phyloP scores from a whole-genome alignment of 1,140 invertebrate species.

The Platyscapa corneri region DNA sequence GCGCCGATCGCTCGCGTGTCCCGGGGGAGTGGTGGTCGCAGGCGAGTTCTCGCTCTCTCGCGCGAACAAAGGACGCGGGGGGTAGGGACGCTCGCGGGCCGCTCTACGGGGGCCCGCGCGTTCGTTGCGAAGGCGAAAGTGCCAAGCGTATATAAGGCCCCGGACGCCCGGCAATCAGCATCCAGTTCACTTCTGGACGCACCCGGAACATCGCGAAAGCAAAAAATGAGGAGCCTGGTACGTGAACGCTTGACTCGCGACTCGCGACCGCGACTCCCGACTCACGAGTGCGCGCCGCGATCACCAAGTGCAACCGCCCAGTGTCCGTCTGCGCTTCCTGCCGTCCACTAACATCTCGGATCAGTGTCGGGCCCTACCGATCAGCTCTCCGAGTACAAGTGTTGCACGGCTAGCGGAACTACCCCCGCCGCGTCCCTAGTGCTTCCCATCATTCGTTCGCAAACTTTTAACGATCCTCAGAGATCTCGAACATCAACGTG shows the following conservation, averaged over 20 bases:
- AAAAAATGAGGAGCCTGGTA: slow-evolving; percentile 74
- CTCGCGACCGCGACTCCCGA: no score
- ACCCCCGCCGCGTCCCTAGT: background rate
- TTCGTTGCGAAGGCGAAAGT: slow-evolving; percentile 73
- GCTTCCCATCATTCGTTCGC: background rate
- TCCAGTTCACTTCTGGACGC: slow-evolving; percentile 83
- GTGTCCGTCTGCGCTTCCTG: background rate
- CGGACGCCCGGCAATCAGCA: slow-evolving; percentile 78
- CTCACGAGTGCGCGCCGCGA: slow-evolving; percentile 1
- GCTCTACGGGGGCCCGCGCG: slow-evolving; percentile 60
- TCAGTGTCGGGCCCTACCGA: background rate
- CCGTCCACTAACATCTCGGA: background rate
- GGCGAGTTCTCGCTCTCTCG: background rate
- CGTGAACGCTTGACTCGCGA: slow-evolving; percentile 53
- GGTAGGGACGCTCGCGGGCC: slow-evolving; percentile 53
- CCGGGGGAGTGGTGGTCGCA: slow-evolving; percentile 52
- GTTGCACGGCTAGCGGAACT: background rate
- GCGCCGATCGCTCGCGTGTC: slow-evolving; percentile 6
- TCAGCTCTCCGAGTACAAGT: background rate
- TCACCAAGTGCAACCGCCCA: background rate
- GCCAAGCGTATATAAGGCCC: slow-evolving; percentile 77
- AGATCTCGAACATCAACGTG: background rate
- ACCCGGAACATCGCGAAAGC: slow-evolving; percentile 73
- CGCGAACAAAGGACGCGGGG: slow-evolving; percentile 67
- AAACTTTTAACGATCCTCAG: background rate